A percentile compares a stretch with the other conserved stretches of the same genome.
These are phyloP conservation scores for Bucco capensis DNA, from an alignment of 2,113 vertebrate species.

Conservation along the genomic window DNA sequence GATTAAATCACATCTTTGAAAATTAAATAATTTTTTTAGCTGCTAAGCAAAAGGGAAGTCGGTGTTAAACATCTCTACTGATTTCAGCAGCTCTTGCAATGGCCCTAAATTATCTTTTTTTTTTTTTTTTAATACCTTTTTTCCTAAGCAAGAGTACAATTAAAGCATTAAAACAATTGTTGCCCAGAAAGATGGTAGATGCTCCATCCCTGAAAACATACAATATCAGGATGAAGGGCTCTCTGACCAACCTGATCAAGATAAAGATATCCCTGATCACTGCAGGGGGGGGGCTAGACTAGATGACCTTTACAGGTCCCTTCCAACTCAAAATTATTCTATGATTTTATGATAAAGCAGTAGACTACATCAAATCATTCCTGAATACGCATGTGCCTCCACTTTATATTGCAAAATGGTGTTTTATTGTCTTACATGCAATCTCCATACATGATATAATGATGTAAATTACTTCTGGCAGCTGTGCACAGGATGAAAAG, in stretches of 20 bases:
- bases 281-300: not conserved
- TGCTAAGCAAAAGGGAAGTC: not conserved
- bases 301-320: not conserved
- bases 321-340: not conserved
- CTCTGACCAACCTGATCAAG: not conserved
- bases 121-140: too few species aligned
- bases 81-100: not conserved
- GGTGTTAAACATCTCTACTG: not conserved
- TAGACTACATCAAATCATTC: not conserved
- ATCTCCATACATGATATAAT: not conserved
- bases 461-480: not conserved
- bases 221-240: not conserved
- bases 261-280: not conserved
- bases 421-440: not conserved
- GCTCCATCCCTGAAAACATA: not conserved
- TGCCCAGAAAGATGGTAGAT: not conserved
- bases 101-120: not conserved
- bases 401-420: not conserved
- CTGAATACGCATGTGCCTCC: not conserved
- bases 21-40: not conserved
- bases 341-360: not conserved
- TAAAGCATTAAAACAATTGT: not conserved
- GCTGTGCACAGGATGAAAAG: not conserved
- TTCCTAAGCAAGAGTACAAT: not conserved
- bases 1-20: not conserved